A percentile compares a stretch with the other conserved stretches of the same genome.
Evolutionary conservation across 2,113 vertebrate species (phyloP).

Genomic region (Phylloscopus trochiloides): DNA sequence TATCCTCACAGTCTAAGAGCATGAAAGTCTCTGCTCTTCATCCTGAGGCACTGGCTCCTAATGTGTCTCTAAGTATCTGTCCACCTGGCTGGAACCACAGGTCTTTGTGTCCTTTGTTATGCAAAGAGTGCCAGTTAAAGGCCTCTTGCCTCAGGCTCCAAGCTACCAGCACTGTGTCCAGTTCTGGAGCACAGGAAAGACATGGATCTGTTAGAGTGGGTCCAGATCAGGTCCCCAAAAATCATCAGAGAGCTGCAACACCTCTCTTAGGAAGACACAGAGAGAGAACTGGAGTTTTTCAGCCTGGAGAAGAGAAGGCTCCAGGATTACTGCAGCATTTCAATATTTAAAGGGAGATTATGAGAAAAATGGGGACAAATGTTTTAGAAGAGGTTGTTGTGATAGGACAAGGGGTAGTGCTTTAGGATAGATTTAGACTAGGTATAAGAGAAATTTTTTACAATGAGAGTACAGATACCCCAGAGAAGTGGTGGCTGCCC

Average conservation of each 20-base stretch:
- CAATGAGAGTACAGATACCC: not conserved
- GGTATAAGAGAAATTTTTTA: not conserved
- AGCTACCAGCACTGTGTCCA: not conserved
- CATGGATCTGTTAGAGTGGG: not conserved
- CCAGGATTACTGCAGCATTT: not conserved
- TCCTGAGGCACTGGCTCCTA: fast-evolving
- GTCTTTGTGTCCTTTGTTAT: not conserved
- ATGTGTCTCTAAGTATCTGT: not conserved
- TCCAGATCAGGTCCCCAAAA: not conserved
- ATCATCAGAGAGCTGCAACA: not conserved
- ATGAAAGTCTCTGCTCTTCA: not conserved
- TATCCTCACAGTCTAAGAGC: not conserved
- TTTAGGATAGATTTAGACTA: not conserved
- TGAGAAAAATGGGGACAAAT: not conserved
- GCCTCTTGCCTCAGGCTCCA: not conserved
- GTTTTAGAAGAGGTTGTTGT: not conserved
- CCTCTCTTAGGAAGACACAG: not conserved
- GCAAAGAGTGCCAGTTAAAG: not conserved
- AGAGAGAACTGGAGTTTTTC: not conserved
- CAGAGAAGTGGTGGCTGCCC: not conserved
- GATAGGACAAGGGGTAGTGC: not conserved
- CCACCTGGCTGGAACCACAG: not conserved
- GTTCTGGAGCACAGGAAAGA: not conserved
- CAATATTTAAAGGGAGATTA: not conserved
- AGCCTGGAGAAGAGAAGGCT: not conserved